These are phyloP conservation scores for Corythaixoides concolor DNA, from an alignment of 2,113 vertebrate species.

Conservation along the genomic window DNA sequence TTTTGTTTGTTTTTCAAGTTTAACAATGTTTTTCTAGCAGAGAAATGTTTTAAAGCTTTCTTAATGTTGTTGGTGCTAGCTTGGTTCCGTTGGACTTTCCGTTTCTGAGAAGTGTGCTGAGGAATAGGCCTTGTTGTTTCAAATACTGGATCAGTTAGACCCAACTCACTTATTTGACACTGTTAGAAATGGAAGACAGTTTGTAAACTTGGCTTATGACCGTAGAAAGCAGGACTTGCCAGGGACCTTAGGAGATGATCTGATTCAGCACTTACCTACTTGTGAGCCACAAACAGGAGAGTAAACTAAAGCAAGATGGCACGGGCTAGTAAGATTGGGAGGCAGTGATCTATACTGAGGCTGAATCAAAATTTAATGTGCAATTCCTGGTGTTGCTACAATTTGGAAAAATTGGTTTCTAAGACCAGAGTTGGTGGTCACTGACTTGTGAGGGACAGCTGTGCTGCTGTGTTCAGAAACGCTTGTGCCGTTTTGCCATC, in stretches of 20 bases:
- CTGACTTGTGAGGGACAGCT: background rate
- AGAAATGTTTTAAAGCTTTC: background rate
- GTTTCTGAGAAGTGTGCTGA: background rate
- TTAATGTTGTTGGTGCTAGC: background rate
- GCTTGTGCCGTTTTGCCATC: background rate
- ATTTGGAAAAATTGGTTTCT: background rate
- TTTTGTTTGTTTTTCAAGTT: background rate
- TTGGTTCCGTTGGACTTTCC: fast-evolving
- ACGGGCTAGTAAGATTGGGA: background rate
- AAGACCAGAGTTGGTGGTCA: background rate
- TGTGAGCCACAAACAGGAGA: background rate
- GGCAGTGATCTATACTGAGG: background rate
- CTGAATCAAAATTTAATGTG: background rate
- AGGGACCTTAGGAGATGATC: background rate
- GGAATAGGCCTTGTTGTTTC: background rate
- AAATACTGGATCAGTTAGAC: background rate
- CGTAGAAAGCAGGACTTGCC: background rate
- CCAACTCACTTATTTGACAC: background rate
- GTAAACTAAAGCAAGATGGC: background rate
- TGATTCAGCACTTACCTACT: background rate
- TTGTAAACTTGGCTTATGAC: background rate
- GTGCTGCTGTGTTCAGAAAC: background rate
- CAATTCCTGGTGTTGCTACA: background rate
- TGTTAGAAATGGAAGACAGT: background rate
- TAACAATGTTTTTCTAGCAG: background rate